Base-by-base conservation (phyloP, 2,113 vertebrate genomes). In the Microcebus lehilahytsara region DNA sequence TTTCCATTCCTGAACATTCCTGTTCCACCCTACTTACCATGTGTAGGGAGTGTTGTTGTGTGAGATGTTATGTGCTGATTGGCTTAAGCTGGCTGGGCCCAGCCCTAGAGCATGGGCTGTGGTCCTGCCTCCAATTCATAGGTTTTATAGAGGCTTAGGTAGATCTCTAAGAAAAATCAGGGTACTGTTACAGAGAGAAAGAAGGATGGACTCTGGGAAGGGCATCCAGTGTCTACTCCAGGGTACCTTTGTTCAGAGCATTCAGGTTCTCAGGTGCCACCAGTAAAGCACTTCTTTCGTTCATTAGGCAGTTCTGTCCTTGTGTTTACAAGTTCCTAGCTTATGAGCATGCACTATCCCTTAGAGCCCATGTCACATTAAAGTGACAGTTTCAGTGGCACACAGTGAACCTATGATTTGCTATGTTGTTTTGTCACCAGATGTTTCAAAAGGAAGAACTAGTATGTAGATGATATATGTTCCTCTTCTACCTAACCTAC, bases 221-320 rank as follows among this genome's bases (percentile, higher is more conserved):
- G 34, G 6, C 62, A 2, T 81, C 9, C 0, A 1, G 2, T 34
- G 71, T 34, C 72, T 32, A 7, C 42, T 20, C 11, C n/a, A 37
- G 32, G 19, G 20, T 51, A 10, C 11, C 0, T 13, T 12, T 53
- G 32, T 25, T 60, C 67, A 56, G 27, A 53, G 40, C 11, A 0
- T 46, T 66, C 37, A 3, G 10, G 22, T 62, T 4, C 46, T 20
- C 11, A 0, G 10, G 25, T 37, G 4, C 66, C 23, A 25, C 37
- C 32, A 34, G 62, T 8, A 66, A 62, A 79, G 20, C 91, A 40
- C 11, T 49, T 13, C 58, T 30, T 37, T 66, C 10, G 0, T 40
- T 64, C 16, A 9, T 22, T 6, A 34, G 20, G 64, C n/a, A 56
- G 30, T 42, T 71, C 16, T 3, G 3, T 27, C 34, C 56, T 77